phyloP scores from a whole-genome alignment of 2,888 invertebrate species.

The Brenthis ino region DNA sequence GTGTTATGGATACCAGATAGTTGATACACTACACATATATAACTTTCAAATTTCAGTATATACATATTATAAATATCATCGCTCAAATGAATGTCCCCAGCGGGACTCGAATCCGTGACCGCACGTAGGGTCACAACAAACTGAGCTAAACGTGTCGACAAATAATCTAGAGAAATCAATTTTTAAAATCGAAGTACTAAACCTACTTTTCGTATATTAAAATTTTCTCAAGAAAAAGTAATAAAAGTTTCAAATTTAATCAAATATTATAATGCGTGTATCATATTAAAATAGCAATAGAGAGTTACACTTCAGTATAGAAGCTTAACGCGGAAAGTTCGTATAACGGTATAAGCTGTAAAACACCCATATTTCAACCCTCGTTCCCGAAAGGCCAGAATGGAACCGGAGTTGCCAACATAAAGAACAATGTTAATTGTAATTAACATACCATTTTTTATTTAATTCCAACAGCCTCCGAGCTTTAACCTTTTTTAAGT shows the following conservation, averaged over 20 bases:
- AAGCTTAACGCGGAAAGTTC: conserved; percentile 13
- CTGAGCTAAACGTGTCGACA: too few relatives aligned
- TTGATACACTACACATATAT: too few relatives aligned
- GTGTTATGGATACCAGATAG: too few relatives aligned
- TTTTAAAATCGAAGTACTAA: too few relatives aligned
- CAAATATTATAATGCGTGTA: conserved; percentile 7
- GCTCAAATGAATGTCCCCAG: too few relatives aligned
- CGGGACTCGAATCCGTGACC: too few relatives aligned
- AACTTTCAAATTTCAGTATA: too few relatives aligned
- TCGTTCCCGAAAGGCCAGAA: conserved; percentile 9
- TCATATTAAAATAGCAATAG: conserved; percentile 19
- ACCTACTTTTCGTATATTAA: background rate
- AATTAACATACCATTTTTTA: conserved; percentile 17
- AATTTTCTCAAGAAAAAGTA: conserved; percentile 6
- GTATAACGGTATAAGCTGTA: conserved; percentile 10
- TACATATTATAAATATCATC: too few relatives aligned
- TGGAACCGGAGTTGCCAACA: conserved; percentile 17
- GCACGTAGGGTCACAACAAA: too few relatives aligned
- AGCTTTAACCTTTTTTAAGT: too few relatives aligned
- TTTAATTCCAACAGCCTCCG: conserved; percentile 5
- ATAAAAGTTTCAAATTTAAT: conserved; percentile 11
- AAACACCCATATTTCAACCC: conserved; percentile 16
- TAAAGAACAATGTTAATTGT: conserved; percentile 21
- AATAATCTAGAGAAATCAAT: too few relatives aligned
- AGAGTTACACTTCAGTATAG: conserved; percentile 3